Evolutionary conservation across 53 echinoderm and acorn worm genomes (phyloP), one percentile per base, ranked within the genome.

Genomic region (Paracentrotus lividus): DNA sequence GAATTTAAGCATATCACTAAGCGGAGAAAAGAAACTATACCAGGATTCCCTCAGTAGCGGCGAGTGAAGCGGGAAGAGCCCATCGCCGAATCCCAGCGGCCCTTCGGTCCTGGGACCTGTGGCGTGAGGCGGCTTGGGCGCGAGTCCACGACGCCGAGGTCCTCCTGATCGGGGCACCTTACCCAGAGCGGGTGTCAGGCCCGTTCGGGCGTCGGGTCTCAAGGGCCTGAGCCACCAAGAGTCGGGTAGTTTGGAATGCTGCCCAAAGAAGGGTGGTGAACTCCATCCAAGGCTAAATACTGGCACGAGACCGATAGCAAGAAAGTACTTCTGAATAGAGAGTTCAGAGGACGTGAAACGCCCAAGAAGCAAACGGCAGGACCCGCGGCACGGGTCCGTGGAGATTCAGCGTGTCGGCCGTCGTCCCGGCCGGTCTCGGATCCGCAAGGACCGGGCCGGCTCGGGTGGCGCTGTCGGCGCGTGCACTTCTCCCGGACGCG

Each of bases 1-100:
- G 97, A 94, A 94, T 95, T 97, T 95, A 97, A 96, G 97, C 97
- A 96, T 97, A 96, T 97, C 94, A 97, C 93, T 97, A 96, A 97
- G 97, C 96, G 96, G 97, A 97, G 95, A 96, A 96, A 95, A 96
- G 97, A 97, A 97, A 97, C 94, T 93, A 47, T 95, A 97, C 96
- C 68, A 94, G 97, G 93, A 95, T 96, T 95, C 95, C 96, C 94
- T 90, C 90, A 96, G 95, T 96, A 97, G 90, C 96, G 95, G 97
- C 96, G 96, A 97, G 96, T 93, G 97, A 97, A 96, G 96, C 94
- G 96, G 97, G 95, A 95, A 9, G 51, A 96, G 96, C 95, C 96
- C 96, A 96, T 47, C 93, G 93, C 93, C 86, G 94, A 93, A 93
- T 87, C 93, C 94, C 96, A 67, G 94, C 0, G 65, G 45, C 67